These are phyloP conservation scores for Torymus aiolomorphi DNA, from an alignment of 2,888 invertebrate genomes.

Conservation along the genomic window DNA sequence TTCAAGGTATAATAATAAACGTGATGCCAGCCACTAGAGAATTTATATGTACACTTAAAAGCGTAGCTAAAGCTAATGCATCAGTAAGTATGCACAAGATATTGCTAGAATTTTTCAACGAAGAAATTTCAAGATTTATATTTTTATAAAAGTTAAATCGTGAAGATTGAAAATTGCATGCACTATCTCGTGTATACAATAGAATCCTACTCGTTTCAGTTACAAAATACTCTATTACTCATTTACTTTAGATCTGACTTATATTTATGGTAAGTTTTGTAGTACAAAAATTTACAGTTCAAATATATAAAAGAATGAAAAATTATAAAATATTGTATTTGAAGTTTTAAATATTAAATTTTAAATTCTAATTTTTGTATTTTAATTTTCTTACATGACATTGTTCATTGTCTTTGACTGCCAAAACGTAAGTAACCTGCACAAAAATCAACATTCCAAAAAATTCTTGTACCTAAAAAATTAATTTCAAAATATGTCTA, in stretches of 20 bases:
- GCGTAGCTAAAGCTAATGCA: constrained; percentile 12
- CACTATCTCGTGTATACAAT: neutral
- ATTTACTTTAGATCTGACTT: neutral
- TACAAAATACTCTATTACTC: too few relatives aligned
- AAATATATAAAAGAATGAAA: too few relatives aligned
- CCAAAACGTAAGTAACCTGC: too few relatives aligned
- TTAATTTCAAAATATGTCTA: too few relatives aligned
- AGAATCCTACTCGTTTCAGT: too few relatives aligned
- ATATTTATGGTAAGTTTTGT: neutral
- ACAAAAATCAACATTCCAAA: too few relatives aligned
- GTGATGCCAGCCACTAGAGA: constrained; percentile 8
- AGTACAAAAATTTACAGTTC: neutral
- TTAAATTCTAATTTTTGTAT: neutral
- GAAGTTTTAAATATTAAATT: constrained; percentile 6
- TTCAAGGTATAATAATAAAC: constrained; percentile 41
- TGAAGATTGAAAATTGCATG: too few relatives aligned
- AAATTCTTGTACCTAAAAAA: too few relatives aligned
- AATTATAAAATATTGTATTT: constrained; percentile 1
- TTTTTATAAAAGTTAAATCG: too few relatives aligned
- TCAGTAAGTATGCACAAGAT: constrained; percentile 24
- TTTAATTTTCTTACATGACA: neutral
- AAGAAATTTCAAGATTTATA: too few relatives aligned
- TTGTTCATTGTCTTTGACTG: neutral
- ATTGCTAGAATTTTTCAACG: constrained; percentile 6
- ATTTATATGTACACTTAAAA: neutral